Percentiles rank a stretch among this genome's conserved stretches.
These are phyloP conservation scores for Mellilla xanthometata DNA, from an alignment of 2,888 invertebrate genomes.

Conservation along the genomic window DNA sequence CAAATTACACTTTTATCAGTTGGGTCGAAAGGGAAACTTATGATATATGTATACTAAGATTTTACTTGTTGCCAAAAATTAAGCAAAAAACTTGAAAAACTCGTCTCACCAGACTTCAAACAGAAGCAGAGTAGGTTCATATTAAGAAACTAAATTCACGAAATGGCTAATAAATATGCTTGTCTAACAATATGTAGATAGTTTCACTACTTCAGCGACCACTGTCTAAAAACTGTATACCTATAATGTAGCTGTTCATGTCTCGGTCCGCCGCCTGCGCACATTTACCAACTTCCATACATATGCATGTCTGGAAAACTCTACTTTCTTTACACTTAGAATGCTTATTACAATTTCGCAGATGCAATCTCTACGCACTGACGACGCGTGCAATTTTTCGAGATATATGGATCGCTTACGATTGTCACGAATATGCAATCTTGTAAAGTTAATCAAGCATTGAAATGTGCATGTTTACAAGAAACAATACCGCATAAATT, in stretches of 20 bases:
- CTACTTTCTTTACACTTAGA: constrained; percentile 71
- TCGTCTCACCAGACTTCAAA: constrained; percentile 3
- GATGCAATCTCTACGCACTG: constrained; percentile 63
- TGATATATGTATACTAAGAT: too few species aligned
- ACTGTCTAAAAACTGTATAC: constrained; percentile 15
- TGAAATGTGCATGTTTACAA: too few species aligned
- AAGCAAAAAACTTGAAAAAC: neutral
- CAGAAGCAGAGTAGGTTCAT: constrained; percentile 8
- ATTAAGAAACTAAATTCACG: constrained; percentile 1
- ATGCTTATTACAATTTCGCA: constrained; percentile 63
- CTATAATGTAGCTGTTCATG: constrained; percentile 28
- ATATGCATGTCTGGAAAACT: constrained; percentile 69
- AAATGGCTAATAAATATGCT: neutral
- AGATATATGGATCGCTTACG: constrained; percentile 30
- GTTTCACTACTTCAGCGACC: constrained; percentile 3
- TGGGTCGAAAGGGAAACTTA: too few species aligned
- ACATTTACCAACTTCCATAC: constrained; percentile 43
- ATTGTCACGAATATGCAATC: constrained; percentile 28
- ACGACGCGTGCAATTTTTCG: constrained; percentile 36
- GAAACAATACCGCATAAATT: too few species aligned
- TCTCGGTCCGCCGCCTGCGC: constrained; percentile 55
- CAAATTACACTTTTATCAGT: too few species aligned
- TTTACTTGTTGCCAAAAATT: too few species aligned
- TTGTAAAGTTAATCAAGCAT: constrained; percentile 1
- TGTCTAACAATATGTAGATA: neutral